Conservation (phyloP, 2,888 invertebrate genomes). For the Ferrisia virgata region DNA sequence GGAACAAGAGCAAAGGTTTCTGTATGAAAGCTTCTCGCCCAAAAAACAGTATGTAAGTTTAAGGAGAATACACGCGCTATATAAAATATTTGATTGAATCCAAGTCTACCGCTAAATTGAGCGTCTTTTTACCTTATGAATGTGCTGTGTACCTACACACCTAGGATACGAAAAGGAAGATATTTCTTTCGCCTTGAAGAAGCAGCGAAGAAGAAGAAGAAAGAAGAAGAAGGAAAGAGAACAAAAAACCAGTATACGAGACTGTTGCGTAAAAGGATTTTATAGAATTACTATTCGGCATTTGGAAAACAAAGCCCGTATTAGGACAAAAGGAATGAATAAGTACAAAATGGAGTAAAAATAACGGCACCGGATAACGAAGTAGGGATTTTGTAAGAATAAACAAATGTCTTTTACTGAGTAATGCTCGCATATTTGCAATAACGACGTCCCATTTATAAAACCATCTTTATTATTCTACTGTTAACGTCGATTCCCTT, state of each 20-base stretch:
- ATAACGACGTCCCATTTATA: conserved; percentile 23
- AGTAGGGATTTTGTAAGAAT: conserved; percentile 25
- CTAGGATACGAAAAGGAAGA: background rate
- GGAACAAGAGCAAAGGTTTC: conserved; percentile 12
- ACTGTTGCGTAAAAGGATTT: conserved; percentile 28
- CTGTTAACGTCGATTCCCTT: conserved; percentile 23
- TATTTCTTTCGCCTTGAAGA: background rate
- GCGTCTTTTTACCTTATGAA: background rate
- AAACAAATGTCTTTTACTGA: conserved; percentile 28
- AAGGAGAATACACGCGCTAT: background rate
- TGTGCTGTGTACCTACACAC: background rate
- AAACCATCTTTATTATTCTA: conserved; percentile 25
- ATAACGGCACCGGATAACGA: conserved; percentile 22
- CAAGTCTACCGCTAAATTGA: conserved; percentile 26
- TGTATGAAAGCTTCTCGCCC: background rate
- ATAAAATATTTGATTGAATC: conserved; percentile 25
- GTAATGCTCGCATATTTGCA: conserved; percentile 28
- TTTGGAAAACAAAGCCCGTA: conserved; percentile 30
- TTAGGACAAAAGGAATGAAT: conserved; percentile 23
- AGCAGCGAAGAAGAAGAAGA: too few relatives aligned
- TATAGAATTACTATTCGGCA: conserved; percentile 21
- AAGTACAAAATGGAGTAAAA: conserved; percentile 30
- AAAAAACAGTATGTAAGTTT: conserved; percentile 25
- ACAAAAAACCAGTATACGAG: background rate
- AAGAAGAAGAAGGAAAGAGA: background rate